A percentile compares a stretch with the other conserved stretches of the same genome.
These are phyloP conservation scores for Hemiprocne comata DNA, from an alignment of 2,113 vertebrate genomes.

Conservation along the genomic window DNA sequence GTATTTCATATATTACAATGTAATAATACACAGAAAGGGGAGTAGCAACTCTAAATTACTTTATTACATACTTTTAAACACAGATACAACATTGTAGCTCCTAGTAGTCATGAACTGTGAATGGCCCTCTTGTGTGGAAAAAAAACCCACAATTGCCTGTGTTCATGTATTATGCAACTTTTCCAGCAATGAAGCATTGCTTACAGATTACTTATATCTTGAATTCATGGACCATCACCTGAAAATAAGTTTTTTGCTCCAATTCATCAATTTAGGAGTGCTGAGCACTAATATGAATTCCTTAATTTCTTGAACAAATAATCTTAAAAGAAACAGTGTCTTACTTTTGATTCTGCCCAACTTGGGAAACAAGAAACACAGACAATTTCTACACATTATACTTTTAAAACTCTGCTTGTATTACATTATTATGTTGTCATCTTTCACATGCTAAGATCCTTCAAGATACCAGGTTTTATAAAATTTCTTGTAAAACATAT, in stretches of 20 bases:
- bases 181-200: not conserved
- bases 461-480: not conserved
- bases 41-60: not conserved
- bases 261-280: not conserved
- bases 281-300: not conserved
- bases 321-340: not conserved
- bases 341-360: not conserved
- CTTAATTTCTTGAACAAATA: not conserved
- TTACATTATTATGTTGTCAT: not conserved
- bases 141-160: rapidly evolving
- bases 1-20: not conserved
- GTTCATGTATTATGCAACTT: not conserved
- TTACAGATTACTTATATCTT: not conserved
- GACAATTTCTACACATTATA: not conserved
- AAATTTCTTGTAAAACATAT: not conserved
- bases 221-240: not conserved
- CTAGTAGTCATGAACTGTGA: not conserved
- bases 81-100: not conserved
- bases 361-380: not conserved
- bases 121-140: not conserved
- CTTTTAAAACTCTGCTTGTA: not conserved
- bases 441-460: not conserved
- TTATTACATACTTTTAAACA: not conserved
- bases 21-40: rapidly evolving
- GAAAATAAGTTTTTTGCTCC: not conserved